phyloP scores from a whole-genome alignment of 64 coral and sea anemone genomes.

The Porites australiensis region DNA sequence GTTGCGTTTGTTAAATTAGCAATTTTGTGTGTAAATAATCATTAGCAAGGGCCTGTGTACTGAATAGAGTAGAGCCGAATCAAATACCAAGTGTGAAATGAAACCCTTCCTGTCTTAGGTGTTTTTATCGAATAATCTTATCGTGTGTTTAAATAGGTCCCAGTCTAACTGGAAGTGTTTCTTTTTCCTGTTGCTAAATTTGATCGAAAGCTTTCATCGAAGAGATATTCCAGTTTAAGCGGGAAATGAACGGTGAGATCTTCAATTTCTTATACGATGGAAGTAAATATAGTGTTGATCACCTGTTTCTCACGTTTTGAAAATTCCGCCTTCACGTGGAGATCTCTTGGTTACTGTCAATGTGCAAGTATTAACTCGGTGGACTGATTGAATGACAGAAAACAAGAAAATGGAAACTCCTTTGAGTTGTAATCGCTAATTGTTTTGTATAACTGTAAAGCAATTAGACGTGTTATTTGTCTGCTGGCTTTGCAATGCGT shows the following conservation, averaged over 20 bases:
- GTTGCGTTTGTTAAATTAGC: background rate
- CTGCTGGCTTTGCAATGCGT: background rate
- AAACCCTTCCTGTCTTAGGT: background rate
- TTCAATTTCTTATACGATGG: background rate
- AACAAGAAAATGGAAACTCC: background rate
- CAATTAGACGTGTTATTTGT: background rate
- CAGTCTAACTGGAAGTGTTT: slow-evolving; percentile 38
- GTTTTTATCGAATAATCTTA: slow-evolving; percentile 7
- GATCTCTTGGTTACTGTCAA: background rate
- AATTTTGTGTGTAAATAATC: background rate
- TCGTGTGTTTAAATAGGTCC: background rate
- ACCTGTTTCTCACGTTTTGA: no score
- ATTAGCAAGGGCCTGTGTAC: background rate
- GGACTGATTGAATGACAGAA: background rate
- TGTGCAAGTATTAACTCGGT: background rate
- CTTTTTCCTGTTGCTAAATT: background rate
- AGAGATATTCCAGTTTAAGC: background rate
- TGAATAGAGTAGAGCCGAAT: background rate
- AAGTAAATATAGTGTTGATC: no score
- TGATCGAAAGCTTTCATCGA: background rate
- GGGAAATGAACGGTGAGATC: background rate
- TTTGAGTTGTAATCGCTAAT: background rate
- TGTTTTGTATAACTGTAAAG: background rate
- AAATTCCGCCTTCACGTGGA: background rate
- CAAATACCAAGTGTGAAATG: background rate